Base-by-base conservation (phyloP, 2,797 vertebrate species). In the Parauchenoglanis punctatus region DNA sequence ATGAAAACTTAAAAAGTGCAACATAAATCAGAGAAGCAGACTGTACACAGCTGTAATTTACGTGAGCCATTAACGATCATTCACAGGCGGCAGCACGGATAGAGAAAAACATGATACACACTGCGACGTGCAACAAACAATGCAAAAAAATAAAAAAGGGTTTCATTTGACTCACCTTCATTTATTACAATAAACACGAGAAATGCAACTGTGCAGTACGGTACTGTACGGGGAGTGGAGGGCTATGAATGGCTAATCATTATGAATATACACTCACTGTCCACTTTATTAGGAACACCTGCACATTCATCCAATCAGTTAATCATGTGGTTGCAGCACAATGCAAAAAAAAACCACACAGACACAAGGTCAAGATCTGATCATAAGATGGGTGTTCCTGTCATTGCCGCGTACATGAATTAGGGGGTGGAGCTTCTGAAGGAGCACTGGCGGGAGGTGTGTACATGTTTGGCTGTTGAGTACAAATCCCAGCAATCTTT, bases 1-100 rank as follows among this genome's bases (percentile, higher is more conserved):
- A 40, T 40, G 6, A 80, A 80, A 80, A 20, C 54, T 31, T 58
- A 58, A 59, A 80, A 80, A 80, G 54, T 80, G 77, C 77, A 58
- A 78, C 31, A 40, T 17, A 25, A 23, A 35, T 58, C 4, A 35
- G 17, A 59, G 77, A 80, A 59, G 23, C 0, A 18, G 49, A 54
- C 44, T 25, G 23, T 25, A 76, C 54, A 59, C 54, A 20, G 28
- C n/a, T 78, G 52, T 56, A 40, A 11, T 35, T 31, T 31, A 56
- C 3, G 2, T 3, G 44, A 75, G 20, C 23, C 73, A 31, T 17
- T 25, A 49, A 17, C 44, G 6, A 49, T 46, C 70, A 4, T 52
- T 52, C 49, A 78, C 75, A 78, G 75, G 25, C n/a, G 7, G n/a
- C 75, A 56, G 25, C 68, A 40, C 5, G 25, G 46, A 49, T 8